Base-by-base conservation (phyloP, 2,888 invertebrate genomes). In the Thecophora atra region DNA sequence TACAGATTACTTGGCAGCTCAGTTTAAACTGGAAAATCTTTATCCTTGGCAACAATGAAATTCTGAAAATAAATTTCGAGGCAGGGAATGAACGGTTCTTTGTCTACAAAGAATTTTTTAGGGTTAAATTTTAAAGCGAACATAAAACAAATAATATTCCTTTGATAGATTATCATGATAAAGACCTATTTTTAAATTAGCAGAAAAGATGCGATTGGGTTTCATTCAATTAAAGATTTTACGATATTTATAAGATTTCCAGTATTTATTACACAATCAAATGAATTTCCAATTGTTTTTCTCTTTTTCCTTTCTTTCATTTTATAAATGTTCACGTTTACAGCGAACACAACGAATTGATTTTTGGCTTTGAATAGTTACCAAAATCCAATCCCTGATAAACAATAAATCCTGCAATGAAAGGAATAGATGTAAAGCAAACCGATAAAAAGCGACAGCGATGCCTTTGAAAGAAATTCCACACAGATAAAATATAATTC, bases 401-500 rank as follows among this genome's bases (percentile, higher is more conserved):
- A 15, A n/a, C 47, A n/a, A 47, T 47, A 47, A 47, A 47, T 47
- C 47, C 17, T 47, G 47, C 47, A 47, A 8, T n/a, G 47, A 47
- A 47, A 47, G 17, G 47, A 47, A 47, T 47, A 5, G n/a, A 47
- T 47, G 8, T 11, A 47, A 47, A 47, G n/a, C 47, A 5, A 47
- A 47, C 17, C 47, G n/a, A n/a, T n/a, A n/a, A n/a, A 15, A 54
- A 24, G 21, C 54, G 54, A 24, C 21, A 19, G 58, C 58, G 58
- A 3, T 28, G 58, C 24, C 58, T 58, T 15, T 58, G 47, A 15
- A n/a, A 47, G 47, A n/a, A 47, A 47, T 47, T 47, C 4, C 19
- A 54, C 8, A 54, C 19, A 54, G n/a, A 15, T 21, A 28, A 58
- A 28, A 26, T 58, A 13, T 58, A 58, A 58, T 58, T 58, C 26